phyloP scores from a whole-genome alignment of 2,888 invertebrate genomes.

The Apocheima hispidaria region DNA sequence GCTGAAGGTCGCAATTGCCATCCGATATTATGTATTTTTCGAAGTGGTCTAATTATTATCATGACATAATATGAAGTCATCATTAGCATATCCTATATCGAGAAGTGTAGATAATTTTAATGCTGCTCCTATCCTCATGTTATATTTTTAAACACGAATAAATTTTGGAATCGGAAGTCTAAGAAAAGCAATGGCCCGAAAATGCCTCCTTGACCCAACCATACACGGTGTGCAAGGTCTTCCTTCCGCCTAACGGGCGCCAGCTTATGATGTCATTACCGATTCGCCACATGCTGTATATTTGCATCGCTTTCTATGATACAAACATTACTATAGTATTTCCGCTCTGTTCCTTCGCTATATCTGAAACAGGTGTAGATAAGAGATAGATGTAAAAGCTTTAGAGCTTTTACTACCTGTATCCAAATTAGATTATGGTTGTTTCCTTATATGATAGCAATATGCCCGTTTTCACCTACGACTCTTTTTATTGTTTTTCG shows the following conservation, averaged over 20 bases:
- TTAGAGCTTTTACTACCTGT: neutral
- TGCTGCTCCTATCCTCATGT: neutral
- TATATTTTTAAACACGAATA: too few relatives aligned
- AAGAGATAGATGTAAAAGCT: neutral
- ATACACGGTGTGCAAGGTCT: conserved; percentile 40
- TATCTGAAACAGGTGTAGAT: neutral
- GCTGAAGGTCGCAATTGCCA: conserved; percentile 6
- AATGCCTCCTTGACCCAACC: conserved; percentile 47
- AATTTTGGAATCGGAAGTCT: conserved; percentile 27
- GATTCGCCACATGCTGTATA: conserved; percentile 34
- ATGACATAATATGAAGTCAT: conserved; percentile 20
- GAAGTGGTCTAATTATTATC: conserved; percentile 1
- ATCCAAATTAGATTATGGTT: too few relatives aligned
- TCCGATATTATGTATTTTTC: conserved; percentile 19
- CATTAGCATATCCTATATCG: conserved; percentile 8
- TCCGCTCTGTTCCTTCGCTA: neutral
- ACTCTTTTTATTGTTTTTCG: neutral
- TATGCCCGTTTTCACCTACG: too few relatives aligned
- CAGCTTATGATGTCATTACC: conserved; percentile 41
- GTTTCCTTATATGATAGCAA: too few relatives aligned
- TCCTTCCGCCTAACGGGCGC: conserved; percentile 44
- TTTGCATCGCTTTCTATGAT: conserved; percentile 32
- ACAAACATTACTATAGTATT: neutral
- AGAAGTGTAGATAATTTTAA: neutral
- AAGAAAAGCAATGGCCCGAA: conserved; percentile 32